These are phyloP conservation scores for Pseudomyrmex flavicornis DNA, from an alignment of 1,140 invertebrate genomes.

Conservation along the genomic window DNA sequence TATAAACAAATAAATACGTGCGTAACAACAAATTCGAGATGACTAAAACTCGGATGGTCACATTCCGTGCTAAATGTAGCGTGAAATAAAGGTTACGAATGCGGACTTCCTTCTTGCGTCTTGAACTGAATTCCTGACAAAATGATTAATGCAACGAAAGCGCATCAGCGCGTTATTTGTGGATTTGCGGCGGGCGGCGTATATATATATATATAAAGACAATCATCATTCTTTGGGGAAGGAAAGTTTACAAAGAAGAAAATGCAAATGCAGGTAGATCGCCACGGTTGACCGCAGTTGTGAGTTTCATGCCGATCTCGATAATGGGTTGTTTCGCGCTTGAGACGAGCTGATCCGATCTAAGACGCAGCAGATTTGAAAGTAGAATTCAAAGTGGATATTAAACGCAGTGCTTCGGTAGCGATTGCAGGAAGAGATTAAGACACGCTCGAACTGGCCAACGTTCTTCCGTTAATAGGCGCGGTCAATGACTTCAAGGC, in stretches of 20 bases:
- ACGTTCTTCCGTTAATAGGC: constrained; percentile 65
- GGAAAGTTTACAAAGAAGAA: neutral
- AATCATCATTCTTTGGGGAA: constrained; percentile 8
- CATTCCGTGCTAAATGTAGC: neutral
- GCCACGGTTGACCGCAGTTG: constrained; percentile 44
- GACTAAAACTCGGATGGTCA: neutral
- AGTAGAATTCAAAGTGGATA: constrained; percentile 76
- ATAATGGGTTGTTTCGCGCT: constrained; percentile 55
- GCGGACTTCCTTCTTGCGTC: neutral
- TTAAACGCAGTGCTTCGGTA: constrained; percentile 36
- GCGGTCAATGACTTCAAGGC: constrained; percentile 71
- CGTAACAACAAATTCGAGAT: neutral
- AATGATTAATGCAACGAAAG: neutral
- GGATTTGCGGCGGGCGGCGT: neutral
- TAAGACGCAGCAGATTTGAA: constrained; percentile 71
- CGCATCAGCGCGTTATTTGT: neutral
- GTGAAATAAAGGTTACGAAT: neutral
- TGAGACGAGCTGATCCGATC: constrained; percentile 51
- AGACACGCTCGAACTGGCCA: constrained; percentile 53
- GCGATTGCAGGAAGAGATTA: constrained; percentile 74
- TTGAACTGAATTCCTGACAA: neutral
- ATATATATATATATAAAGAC: neutral
- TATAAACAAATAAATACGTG: too few relatives aligned
- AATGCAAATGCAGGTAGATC: constrained; percentile 44
- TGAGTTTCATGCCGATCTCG: constrained; percentile 39